Evolutionary conservation across 23 tunicate species (phyloP), one percentile per base, ranked within the genome.

Genomic region (Phallusia fumigata): DNA sequence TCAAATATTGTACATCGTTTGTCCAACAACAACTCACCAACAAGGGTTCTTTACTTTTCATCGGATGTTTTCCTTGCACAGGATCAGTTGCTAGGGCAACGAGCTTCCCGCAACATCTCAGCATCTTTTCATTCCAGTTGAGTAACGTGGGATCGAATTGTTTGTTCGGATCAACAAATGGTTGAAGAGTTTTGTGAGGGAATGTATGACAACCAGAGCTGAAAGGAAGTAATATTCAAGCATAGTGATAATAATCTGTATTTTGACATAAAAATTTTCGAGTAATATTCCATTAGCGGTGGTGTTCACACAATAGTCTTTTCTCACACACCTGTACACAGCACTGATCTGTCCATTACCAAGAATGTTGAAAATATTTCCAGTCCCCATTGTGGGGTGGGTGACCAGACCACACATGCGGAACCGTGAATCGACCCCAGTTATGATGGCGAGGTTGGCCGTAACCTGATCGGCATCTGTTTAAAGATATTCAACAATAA

Each of bases 371-470:
- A 75, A 84, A 21, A 84, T 69, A 10, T 47, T 32, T 24, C 88
- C 88, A 35, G 12, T 24, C 5, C 88, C 88, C 30, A 19, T 77
- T 30, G 28, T 11, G 5, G 58, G 52, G 52, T 74, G 65, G 3
- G 18, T 53, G 15, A 84, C 88, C 0, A 18, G 8, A 34, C 82
- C 82, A 33, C 88, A 82, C 8, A 83, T 31, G 30, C 86, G 72
- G 51, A 83, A 47, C 72, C 86, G 72, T 33, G 34, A 19, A 52
- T 83, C 86, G 28, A 83, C 86, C 6, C 80, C 80, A n/a, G 73
- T 47, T 19, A 83, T 75, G 2, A 83, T 31, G 31, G 80, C 30
- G n/a, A 83, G 45, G 30, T 24, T 53, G 0, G 80, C 86, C 6
- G 35, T 18, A 19, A 74, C 33, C 13, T 18, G 24, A 30, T n/a